These are phyloP conservation scores for Sisor rabdophorus DNA, from an alignment of 2,113 vertebrate genomes.

Conservation along the genomic window DNA sequence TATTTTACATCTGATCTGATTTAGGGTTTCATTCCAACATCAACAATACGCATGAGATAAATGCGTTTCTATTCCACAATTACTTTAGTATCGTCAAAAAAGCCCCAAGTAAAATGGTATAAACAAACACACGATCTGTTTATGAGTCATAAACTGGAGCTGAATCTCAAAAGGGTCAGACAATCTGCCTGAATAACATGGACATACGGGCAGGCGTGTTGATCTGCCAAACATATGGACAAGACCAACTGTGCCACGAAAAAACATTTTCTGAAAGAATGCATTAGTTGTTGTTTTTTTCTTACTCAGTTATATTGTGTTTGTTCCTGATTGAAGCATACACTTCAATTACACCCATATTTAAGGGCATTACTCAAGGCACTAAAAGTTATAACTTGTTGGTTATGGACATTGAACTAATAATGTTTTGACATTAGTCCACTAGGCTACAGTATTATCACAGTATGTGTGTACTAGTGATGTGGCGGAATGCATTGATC, in stretches of 20 bases:
- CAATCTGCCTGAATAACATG: slow-evolving; percentile 34
- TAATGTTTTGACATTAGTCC: too few relatives aligned
- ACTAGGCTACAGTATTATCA: background rate
- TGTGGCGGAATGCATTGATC: too few relatives aligned
- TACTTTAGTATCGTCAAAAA: background rate
- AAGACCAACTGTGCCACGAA: slow-evolving; percentile 15
- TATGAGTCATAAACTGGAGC: slow-evolving; percentile 21
- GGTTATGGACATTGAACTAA: too few relatives aligned
- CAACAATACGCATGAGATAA: background rate
- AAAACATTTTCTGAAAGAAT: background rate
- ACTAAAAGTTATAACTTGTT: too few relatives aligned
- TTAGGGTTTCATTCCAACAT: too few relatives aligned
- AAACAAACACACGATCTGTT: background rate
- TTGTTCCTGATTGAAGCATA: background rate
- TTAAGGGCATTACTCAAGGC: too few relatives aligned
- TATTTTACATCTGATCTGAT: background rate
- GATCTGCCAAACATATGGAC: slow-evolving; percentile 30
- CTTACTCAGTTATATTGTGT: too few relatives aligned
- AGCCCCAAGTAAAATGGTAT: background rate
- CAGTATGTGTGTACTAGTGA: background rate
- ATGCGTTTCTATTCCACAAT: background rate
- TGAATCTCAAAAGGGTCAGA: slow-evolving; percentile 23
- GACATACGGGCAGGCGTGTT: slow-evolving; percentile 31
- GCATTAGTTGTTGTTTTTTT: too few relatives aligned
- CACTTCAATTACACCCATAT: too few relatives aligned